Evolutionary conservation across 2,888 invertebrate species (phyloP).

Genomic region (Hedya salicella): DNA sequence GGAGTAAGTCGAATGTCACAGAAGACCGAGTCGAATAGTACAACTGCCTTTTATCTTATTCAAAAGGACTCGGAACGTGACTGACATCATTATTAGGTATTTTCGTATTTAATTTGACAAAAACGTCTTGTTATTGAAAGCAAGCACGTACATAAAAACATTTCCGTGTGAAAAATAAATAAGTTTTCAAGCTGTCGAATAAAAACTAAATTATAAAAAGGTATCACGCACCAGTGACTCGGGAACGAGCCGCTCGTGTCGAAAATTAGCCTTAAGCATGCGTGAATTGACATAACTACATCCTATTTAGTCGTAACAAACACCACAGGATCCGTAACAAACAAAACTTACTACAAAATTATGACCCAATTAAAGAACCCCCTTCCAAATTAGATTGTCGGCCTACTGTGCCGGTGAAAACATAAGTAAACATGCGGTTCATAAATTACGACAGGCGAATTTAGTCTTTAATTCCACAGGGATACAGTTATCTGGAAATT

Average conservation of each 20-base stretch:
- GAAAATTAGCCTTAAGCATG: constrained; percentile 50
- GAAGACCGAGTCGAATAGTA: constrained; percentile 51
- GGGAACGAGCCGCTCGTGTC: constrained; percentile 43
- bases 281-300: constrained; percentile 50
- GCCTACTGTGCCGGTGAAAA: constrained; percentile 48
- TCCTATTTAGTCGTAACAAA: constrained; percentile 51
- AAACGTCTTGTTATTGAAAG: constrained; percentile 35
- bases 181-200: constrained; percentile 4
- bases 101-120: constrained; percentile 27
- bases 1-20: constrained; percentile 44
- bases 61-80: constrained; percentile 59
- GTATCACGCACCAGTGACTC: constrained; percentile 24
- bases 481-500: constrained; percentile 27
- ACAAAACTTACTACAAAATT: constrained; percentile 57
- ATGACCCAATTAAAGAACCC: constrained; percentile 61
- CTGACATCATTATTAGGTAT: constrained; percentile 43
- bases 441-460: constrained; percentile 31
- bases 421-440: constrained; percentile 43
- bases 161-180: constrained; percentile 26
- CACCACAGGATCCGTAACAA: constrained; percentile 47
- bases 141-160: constrained; percentile 31
- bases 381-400: constrained; percentile 60
- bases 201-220: constrained; percentile 35
- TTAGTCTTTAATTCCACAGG: constrained; percentile 29
- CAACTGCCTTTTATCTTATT: constrained; percentile 54